A percentile compares a stretch with the other conserved stretches of the same genome.
Conservation (phyloP, 2,797 vertebrate species). For the Caiman crocodilus region DNA sequence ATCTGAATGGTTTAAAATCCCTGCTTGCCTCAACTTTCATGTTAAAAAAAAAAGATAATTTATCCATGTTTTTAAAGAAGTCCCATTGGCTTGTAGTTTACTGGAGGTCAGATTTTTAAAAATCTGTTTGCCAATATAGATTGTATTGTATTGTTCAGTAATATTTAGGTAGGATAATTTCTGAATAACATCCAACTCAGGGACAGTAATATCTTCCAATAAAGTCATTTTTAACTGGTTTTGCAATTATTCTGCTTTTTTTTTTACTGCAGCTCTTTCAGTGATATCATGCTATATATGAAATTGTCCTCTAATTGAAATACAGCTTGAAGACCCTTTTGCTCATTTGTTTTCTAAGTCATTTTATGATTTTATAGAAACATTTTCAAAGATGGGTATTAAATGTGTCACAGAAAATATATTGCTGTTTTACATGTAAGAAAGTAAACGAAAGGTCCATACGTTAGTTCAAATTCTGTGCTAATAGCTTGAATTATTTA, state of each 20-base stretch:
- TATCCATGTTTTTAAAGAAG: background rate
- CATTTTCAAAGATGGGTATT: constrained; percentile 25
- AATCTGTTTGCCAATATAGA: background rate
- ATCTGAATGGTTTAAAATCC: background rate
- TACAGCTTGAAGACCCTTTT: constrained; percentile 15
- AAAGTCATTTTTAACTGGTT: constrained; percentile 44
- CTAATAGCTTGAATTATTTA: constrained; percentile 13
- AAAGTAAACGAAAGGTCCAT: constrained; percentile 17
- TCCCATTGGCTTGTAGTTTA: background rate
- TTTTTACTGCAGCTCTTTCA: constrained; percentile 33
- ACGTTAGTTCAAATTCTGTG: constrained; percentile 13
- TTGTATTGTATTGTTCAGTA: background rate
- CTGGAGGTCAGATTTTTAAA: constrained; percentile 5
- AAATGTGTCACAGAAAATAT: constrained; percentile 13
- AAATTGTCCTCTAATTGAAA: constrained; percentile 31
- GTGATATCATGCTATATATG: constrained; percentile 32
- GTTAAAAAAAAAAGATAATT: background rate
- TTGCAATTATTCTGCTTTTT: constrained; percentile 41
- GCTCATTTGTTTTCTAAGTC: constrained; percentile 22
- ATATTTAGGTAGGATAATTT: constrained; percentile 39
- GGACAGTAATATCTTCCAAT: background rate
- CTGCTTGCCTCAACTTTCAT: background rate
- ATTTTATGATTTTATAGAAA: background rate
- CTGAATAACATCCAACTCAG: constrained; percentile 42
- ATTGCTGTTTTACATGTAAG: background rate